Conservation (phyloP, 1,140 invertebrate species). For the Luehdorfia chinensis region DNA sequence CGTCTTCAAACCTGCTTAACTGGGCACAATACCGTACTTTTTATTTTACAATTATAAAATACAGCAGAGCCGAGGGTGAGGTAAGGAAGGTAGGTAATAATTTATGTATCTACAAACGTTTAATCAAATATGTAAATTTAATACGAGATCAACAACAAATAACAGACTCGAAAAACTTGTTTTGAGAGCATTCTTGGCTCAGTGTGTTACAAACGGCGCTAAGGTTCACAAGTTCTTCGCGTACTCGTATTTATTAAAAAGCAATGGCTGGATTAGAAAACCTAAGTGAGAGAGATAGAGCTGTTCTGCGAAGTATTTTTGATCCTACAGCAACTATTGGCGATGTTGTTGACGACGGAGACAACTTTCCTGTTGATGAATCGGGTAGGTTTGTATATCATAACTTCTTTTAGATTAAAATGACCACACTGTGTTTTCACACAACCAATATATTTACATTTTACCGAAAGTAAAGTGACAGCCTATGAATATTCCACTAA, state of each 20-base stretch:
- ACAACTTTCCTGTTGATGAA: conserved; percentile 45
- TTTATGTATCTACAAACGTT: no score
- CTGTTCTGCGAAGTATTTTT: conserved; percentile 76
- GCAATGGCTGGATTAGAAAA: conserved; percentile 53
- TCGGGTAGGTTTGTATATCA: conserved; percentile 31
- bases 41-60: no score
- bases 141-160: background rate
- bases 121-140: background rate
- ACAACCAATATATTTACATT: background rate
- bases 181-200: background rate
- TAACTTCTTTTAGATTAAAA: background rate
- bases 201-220: background rate
- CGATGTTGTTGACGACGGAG: conserved; percentile 60
- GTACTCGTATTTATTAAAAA: no score
- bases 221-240: background rate
- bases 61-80: no score
- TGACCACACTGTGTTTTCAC: no score
- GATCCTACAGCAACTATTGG: conserved; percentile 77
- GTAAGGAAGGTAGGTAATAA: no score
- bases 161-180: background rate
- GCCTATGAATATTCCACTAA: no score
- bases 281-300: conserved; percentile 75
- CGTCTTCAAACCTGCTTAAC: no score
- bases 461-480: no score
- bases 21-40: no score